phyloP scores from a whole-genome alignment of 2,888 invertebrate species.

The Arrhopalites spinosus region DNA sequence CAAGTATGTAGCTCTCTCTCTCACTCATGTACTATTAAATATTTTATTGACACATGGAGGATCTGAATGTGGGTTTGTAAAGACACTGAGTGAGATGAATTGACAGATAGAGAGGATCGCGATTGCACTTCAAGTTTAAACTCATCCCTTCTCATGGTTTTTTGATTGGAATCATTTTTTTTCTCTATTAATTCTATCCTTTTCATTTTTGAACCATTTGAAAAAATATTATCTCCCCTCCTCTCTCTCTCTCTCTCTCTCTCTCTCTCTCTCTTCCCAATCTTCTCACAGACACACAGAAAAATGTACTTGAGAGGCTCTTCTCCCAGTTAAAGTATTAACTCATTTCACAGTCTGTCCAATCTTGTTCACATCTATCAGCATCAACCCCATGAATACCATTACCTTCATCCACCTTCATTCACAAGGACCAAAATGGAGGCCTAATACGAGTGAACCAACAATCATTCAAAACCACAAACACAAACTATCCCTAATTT shows the following conservation, averaged over 20 bases:
- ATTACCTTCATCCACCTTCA: constrained; percentile 32
- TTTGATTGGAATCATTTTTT: constrained; percentile 32
- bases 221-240: constrained; percentile 30
- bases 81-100: constrained; percentile 23
- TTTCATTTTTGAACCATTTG: constrained; percentile 23
- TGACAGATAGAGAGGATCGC: constrained; percentile 24
- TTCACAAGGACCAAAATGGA: neutral
- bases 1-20: no score
- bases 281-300: constrained; percentile 10
- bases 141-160: constrained; percentile 35
- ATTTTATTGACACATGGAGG: constrained; percentile 2
- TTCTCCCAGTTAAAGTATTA: constrained; percentile 35
- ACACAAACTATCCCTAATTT: constrained; percentile 9
- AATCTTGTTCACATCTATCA: constrained; percentile 34
- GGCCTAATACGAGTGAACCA: neutral
- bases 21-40: neutral
- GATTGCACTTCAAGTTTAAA: constrained; percentile 26
- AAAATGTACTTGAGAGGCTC: constrained; percentile 33
- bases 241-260: constrained; percentile 13
- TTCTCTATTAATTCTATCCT: constrained; percentile 27
- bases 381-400: constrained; percentile 28
- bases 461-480: constrained; percentile 8
- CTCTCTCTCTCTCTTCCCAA: constrained; percentile 11
- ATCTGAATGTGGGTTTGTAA: neutral
- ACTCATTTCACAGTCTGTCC: constrained; percentile 36